These are phyloP conservation scores for Sciurus carolinensis DNA, from an alignment of 2,797 vertebrate species.

Conservation along the genomic window DNA sequence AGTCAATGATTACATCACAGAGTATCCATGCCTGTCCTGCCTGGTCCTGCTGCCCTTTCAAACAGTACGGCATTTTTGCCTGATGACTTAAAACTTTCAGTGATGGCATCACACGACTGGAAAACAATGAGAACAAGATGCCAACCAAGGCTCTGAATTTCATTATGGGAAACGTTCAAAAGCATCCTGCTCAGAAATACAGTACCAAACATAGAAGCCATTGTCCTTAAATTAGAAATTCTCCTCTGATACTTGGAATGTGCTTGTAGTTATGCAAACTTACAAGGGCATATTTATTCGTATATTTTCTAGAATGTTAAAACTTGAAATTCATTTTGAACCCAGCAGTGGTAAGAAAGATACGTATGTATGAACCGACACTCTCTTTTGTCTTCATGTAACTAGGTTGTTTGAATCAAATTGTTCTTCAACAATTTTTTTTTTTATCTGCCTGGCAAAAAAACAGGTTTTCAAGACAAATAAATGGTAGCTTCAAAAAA, in stretches of 20 bases:
- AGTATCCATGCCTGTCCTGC: not conserved
- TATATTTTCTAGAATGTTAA: slow-evolving; percentile 43
- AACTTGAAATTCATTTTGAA: slow-evolving; percentile 49
- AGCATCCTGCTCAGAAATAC: not conserved
- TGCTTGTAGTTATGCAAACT: not conserved
- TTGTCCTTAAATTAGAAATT: slow-evolving; percentile 52
- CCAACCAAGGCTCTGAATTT: not conserved
- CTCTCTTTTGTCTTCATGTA: not conserved
- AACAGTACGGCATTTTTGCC: slow-evolving; percentile 24
- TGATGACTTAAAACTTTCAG: not conserved
- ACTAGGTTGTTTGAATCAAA: not conserved
- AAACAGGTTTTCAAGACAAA: slow-evolving; percentile 32
- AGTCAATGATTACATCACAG: not conserved
- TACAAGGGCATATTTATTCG: not conserved
- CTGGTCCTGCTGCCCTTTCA: not conserved
- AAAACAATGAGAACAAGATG: slow-evolving; percentile 48
- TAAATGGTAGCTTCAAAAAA: slow-evolving; percentile 7
- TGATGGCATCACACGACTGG: not conserved
- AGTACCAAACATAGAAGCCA: slow-evolving; percentile 24
- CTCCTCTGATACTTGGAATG: slow-evolving; percentile 22
- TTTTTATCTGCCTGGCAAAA: not conserved
- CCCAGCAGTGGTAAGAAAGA: not conserved
- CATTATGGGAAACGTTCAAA: not conserved
- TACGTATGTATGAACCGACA: not conserved
- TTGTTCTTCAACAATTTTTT: not conserved